These are phyloP conservation scores for Labeo rohita DNA, from an alignment of 2,113 vertebrate species.

Conservation along the genomic window DNA sequence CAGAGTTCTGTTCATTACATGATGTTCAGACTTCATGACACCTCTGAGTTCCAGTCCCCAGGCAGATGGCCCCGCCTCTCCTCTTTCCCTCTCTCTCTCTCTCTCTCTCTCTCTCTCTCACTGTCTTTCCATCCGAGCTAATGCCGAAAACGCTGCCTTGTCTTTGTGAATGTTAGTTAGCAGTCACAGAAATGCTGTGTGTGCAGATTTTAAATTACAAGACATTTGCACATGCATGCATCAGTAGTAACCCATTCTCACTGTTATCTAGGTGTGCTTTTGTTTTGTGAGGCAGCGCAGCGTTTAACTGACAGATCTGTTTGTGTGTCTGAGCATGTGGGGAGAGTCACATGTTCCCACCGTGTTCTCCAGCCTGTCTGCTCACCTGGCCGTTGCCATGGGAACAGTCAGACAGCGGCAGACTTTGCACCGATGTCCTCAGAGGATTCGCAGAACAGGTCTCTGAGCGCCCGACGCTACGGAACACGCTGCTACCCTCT, in stretches of 20 bases:
- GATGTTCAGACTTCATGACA: constrained; percentile 47
- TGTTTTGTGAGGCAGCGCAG: background rate
- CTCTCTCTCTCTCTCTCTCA: background rate
- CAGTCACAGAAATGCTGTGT: background rate
- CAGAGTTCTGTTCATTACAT: constrained; percentile 41
- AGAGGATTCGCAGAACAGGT: constrained; percentile 67
- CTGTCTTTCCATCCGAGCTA: background rate
- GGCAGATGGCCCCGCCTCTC: constrained; percentile 18
- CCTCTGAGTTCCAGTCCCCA: constrained; percentile 39
- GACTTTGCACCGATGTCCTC: constrained; percentile 74
- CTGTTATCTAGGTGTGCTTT: background rate
- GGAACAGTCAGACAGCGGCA: constrained; percentile 79
- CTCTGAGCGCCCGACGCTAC: constrained; percentile 50
- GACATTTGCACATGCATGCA: background rate
- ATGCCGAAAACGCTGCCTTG: background rate
- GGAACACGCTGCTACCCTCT: background rate
- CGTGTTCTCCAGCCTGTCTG: constrained; percentile 71
- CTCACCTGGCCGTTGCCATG: constrained; percentile 83
- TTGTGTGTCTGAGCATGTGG: constrained; percentile 65
- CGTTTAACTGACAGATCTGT: constrained; percentile 24
- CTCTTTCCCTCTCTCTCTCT: background rate
- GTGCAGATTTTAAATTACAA: constrained; percentile 5
- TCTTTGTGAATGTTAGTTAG: constrained; percentile 22
- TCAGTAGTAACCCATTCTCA: background rate
- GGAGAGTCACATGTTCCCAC: constrained; percentile 68